Evolutionary conservation across 2,888 invertebrate species (phyloP).

Genomic region (Acheta domesticus): DNA sequence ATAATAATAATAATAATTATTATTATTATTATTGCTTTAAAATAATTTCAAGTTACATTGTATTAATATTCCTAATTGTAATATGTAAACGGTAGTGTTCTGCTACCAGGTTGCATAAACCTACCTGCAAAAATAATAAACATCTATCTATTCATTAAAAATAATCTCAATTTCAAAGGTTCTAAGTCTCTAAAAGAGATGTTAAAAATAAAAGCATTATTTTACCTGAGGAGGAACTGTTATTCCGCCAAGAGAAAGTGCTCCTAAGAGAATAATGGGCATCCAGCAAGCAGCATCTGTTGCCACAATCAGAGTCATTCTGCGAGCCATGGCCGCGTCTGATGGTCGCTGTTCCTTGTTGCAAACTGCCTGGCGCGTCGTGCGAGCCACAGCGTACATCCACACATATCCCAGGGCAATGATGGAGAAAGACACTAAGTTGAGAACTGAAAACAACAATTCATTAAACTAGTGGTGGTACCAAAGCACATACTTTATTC

Average conservation of each 20-base stretch:
- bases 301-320: constrained; percentile 53
- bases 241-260: constrained; percentile 49
- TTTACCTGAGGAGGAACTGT: constrained; percentile 48
- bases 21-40: no score
- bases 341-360: constrained; percentile 40
- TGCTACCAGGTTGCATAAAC: no score
- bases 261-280: constrained; percentile 52
- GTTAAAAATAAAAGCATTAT: no score
- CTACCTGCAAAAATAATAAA: no score
- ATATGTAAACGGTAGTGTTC: no score
- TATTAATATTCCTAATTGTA: no score
- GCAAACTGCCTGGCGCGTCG: constrained; percentile 48
- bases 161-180: no score
- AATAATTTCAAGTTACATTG: no score
- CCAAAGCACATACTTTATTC: not conserved
- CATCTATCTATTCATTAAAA: no score
- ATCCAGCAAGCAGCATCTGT: constrained; percentile 55
- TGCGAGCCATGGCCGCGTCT: constrained; percentile 50
- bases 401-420: constrained; percentile 51
- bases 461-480: not conserved
- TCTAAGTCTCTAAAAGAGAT: no score
- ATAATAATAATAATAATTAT: no score
- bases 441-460: constrained; percentile 45
- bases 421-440: constrained; percentile 49
- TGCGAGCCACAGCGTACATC: constrained; percentile 51